Evolutionary conservation across 2,888 invertebrate species (phyloP), one percentile per base, ranked within the genome.

Genomic region (Sussaba pulchella): DNA sequence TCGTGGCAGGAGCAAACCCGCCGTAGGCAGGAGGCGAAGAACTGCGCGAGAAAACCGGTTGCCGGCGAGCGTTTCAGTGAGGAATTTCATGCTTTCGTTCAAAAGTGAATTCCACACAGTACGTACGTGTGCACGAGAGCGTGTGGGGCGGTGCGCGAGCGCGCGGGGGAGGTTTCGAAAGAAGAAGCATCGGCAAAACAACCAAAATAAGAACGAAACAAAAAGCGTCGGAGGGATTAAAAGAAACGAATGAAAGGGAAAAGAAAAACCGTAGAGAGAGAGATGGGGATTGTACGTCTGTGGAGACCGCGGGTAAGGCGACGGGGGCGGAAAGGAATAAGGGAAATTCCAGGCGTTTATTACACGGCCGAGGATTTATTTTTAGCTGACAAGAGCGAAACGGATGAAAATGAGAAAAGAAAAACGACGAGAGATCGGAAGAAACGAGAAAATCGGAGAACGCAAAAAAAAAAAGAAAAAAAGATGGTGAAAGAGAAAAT

Each of bases 101-200:
- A 83, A 82, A 83, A 83, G 82, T 82, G 76, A 83, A 82, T 83
- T 83, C 82, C 81, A 45, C 57, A 43, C 26, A n/a, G 57, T 57
- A 50, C 54, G 64, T 43, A 57, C 24, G 36, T 8, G 4, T 26
- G 26, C 43, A 31, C 43, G n/a, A 12, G 4, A 4, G 4, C 43
- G 12, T 43, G 43, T 4, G 4, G n/a, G 2, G n/a, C 12, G 12
- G 24, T 14, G 9, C 31, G 36, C 1, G 41, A 19, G 12, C n/a
- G 14, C 54, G 64, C 54, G 64, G 43, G 73, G 64, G 73, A 66
- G 64, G 52, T 54, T 43, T 26, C 45, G 14, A 72, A 57, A 57
- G 54, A 70, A 70, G 24, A 54, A 50, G n/a, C 6, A 21, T 31
- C 52, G 21, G 41, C 1, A 61, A 52, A 41, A 63, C 43, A 21